Conservation (phyloP, 2,113 vertebrate genomes). For the Ardeotis arabs region DNA sequence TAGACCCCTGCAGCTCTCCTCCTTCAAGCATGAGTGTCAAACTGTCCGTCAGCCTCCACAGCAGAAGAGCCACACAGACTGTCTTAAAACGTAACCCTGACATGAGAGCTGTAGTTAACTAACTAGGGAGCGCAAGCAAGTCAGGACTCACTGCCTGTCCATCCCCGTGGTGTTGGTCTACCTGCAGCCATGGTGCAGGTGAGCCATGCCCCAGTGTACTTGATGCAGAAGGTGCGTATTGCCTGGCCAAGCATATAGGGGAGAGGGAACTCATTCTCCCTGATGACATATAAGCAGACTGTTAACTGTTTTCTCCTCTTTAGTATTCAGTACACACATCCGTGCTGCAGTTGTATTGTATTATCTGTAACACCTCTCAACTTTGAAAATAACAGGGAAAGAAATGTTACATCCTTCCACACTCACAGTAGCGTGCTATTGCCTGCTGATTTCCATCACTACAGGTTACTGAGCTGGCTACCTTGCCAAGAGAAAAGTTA, state of each 20-base stretch:
- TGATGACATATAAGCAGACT: neutral
- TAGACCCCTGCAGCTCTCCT: neutral
- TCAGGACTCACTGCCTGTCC: neutral
- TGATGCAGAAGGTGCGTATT: neutral
- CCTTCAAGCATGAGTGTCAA: neutral
- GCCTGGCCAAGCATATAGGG: neutral
- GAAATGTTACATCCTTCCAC: neutral
- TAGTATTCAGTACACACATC: neutral
- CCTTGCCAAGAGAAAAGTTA: neutral
- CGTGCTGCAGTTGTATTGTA: rapidly evolving
- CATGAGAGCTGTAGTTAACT: neutral
- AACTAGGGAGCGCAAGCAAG: neutral
- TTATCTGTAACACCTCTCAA: neutral
- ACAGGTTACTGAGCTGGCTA: neutral
- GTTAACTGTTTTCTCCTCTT: conserved; percentile 18
- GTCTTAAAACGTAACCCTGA: neutral
- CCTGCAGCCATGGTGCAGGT: neutral
- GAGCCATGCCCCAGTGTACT: rapidly evolving
- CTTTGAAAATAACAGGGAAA: neutral
- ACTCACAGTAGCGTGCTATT: neutral
- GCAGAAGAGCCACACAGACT: neutral
- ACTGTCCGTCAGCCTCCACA: neutral
- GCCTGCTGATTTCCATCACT: neutral
- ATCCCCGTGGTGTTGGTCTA: neutral
- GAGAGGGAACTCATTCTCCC: neutral